Evolutionary conservation across 2,797 vertebrate genomes (phyloP).

Genomic region (Siniperca undulata): DNA sequence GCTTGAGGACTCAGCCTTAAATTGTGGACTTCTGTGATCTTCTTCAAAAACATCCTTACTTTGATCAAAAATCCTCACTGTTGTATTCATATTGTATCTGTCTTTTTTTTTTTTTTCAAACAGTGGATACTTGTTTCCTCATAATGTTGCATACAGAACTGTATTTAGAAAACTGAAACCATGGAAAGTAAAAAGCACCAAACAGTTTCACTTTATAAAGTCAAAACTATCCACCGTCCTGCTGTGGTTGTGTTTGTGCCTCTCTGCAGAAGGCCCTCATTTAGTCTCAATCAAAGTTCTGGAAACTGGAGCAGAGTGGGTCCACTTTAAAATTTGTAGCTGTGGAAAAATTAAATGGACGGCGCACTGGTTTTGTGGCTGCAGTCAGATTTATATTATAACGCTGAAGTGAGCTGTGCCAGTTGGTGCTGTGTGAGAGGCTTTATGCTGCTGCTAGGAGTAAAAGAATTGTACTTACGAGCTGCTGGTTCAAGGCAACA

Average conservation of each 20-base stretch:
- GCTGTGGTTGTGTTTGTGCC: constrained; percentile 49
- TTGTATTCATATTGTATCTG: not conserved
- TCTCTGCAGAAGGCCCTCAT: constrained; percentile 67
- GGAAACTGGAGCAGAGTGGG: constrained; percentile 67
- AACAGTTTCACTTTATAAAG: constrained; percentile 13
- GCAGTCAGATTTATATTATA: constrained; percentile 56
- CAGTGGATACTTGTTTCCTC: not conserved
- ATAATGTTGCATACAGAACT: constrained; percentile 1
- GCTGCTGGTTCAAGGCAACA: constrained; percentile 10
- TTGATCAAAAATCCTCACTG: constrained; percentile 1
- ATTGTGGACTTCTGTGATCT: not conserved
- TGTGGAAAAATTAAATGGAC: constrained; percentile 75
- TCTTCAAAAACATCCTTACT: not conserved
- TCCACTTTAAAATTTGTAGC: constrained; percentile 70
- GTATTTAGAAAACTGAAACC: constrained; percentile 1
- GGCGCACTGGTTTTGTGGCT: constrained; percentile 66
- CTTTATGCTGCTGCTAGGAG: constrained; percentile 26
- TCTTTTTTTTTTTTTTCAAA: not conserved
- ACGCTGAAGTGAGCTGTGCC: constrained; percentile 34
- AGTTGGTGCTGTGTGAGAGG: constrained; percentile 44
- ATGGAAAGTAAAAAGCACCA: constrained; percentile 11
- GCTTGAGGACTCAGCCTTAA: not conserved
- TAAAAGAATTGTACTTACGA: constrained; percentile 6
- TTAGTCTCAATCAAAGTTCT: constrained; percentile 68
- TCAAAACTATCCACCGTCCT: constrained; percentile 4